Evolutionary conservation across 2,113 vertebrate genomes (phyloP), one percentile per base, ranked within the genome.

Genomic region (Sinocyclocheilus rhinocerous): DNA sequence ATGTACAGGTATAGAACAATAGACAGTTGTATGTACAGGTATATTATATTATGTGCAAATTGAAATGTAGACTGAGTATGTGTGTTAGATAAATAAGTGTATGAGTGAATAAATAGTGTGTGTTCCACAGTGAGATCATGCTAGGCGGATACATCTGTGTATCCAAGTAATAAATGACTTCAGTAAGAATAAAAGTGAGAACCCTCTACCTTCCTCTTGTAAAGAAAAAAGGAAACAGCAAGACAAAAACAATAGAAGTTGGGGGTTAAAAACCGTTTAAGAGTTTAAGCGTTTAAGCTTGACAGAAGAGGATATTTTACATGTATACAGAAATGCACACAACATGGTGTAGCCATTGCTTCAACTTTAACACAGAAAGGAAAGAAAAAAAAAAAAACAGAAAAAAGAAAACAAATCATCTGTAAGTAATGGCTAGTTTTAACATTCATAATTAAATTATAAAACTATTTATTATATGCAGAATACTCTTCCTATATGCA

Each of bases 161-260:
- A 29, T 61, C 50, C 24, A 61, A 42, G 70, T 84, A 85, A 86
- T 85, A 86, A 86, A 67, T 85, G 75, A 82, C 65, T 42, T 76
- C 48, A 59, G 33, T 83, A 67, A 78, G 29, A 69, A 59, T 70
- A 83, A 48, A 69, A 63, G 59, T 61, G 75, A 61, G 29, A 79
- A 39, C 18, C 11, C 11, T 39, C 33, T n/a, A 11, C 55, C 55
- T 39, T 57, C 20, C 77, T 65, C 36, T 81, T 45, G 12, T 80
- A 45, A 81, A 79, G 20, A 39, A 4, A 18, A 36, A 48, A 48
- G 45, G 67, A 36, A 39, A 61, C 18, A 36, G 16, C 18, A 22
- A 36, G 0, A 36, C 16, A 55, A 20, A 33, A 52, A 39, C 42
- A 39, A 78, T 26, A 52, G 18, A 0, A 70, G 67, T 52, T 52